A percentile compares a stretch with the other conserved stretches of the same genome.
phyloP scores from a whole-genome alignment of 2,888 invertebrate species.

The Busseola fusca region DNA sequence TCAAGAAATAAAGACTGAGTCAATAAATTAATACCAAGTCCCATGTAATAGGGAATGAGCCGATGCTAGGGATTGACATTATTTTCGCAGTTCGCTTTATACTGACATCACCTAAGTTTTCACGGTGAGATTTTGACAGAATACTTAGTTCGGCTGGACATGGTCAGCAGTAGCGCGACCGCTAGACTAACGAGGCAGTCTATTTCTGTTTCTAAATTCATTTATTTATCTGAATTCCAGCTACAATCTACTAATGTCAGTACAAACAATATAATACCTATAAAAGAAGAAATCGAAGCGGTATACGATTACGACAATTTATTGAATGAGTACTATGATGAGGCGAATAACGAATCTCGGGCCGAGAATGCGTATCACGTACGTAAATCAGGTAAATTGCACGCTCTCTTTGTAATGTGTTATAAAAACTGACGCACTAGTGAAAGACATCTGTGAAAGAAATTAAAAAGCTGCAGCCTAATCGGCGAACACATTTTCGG shows the following conservation, averaged over 20 bases:
- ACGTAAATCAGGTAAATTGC: constrained; percentile 55
- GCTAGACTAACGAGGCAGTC: neutral
- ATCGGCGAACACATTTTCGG: too few relatives aligned
- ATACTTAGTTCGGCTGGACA: too few relatives aligned
- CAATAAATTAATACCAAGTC: too few relatives aligned
- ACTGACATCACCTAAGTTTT: too few relatives aligned
- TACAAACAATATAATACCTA: constrained; percentile 28
- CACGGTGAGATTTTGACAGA: too few relatives aligned
- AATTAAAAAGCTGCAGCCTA: constrained; percentile 1
- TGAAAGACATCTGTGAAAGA: neutral
- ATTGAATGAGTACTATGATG: constrained; percentile 83
- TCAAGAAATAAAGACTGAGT: neutral
- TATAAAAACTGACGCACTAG: constrained; percentile 2
- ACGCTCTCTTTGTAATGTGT: constrained; percentile 38
- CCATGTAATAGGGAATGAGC: too few relatives aligned
- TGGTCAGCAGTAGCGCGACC: neutral
- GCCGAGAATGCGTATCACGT: constrained; percentile 77
- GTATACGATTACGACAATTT: constrained; percentile 68
- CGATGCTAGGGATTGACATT: too few relatives aligned
- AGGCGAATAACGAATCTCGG: constrained; percentile 69
- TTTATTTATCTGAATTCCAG: constrained; percentile 33
- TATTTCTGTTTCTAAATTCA: neutral
- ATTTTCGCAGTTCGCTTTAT: too few relatives aligned
- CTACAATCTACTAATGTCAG: neutral
- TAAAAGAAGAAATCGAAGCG: constrained; percentile 15